Conservation (phyloP, 2,113 vertebrate genomes). For the Pedetes capensis region DNA sequence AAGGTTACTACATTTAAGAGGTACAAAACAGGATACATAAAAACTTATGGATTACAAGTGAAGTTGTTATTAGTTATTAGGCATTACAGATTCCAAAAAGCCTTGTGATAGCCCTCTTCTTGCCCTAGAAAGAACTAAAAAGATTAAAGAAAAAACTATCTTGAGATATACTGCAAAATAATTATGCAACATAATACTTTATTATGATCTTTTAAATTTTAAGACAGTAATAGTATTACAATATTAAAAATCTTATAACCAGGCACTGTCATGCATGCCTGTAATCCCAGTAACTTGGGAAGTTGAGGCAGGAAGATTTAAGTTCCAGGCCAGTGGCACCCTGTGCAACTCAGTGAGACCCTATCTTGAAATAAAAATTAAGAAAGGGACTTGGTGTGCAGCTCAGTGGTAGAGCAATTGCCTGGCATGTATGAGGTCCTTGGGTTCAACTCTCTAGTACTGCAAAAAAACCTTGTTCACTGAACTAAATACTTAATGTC, state of each 20-base stretch:
- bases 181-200: background rate
- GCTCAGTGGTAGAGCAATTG: no score
- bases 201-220: background rate
- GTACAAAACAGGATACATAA: background rate
- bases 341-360: no score
- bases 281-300: no score
- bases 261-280: no score
- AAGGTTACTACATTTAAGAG: background rate
- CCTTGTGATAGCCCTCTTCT: background rate
- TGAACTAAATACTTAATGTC: background rate
- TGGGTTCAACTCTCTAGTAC: no score
- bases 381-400: no score
- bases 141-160: background rate
- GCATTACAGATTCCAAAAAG: background rate
- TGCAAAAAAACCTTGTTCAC: background rate
- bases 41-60: background rate
- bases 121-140: background rate
- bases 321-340: no score
- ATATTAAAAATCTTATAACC: conserved; percentile 34
- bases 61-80: no score
- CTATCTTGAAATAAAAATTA: no score
- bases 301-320: no score
- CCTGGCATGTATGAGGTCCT: no score
- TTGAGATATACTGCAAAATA: background rate
- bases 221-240: conserved; percentile 2